Percentiles rank a stretch among this genome's conserved stretches.
phyloP scores from a whole-genome alignment of 92 coral and sea anemone species.

The Epizoanthus scotinus region DNA sequence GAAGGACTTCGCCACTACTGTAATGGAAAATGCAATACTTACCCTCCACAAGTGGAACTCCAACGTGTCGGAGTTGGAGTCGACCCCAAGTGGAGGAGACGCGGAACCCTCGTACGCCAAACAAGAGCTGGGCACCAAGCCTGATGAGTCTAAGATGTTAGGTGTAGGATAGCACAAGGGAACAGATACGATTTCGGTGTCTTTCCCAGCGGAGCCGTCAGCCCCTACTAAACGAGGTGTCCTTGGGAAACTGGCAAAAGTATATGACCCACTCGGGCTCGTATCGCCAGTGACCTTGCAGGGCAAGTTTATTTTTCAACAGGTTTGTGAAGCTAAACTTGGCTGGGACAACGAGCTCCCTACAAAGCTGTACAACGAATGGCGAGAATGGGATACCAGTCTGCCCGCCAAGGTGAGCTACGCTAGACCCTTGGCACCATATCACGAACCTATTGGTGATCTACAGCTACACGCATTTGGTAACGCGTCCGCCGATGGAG shows the following conservation, averaged over 20 bases:
- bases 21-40: too few relatives aligned
- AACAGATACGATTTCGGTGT: neutral
- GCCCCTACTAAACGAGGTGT: neutral
- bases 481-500: neutral
- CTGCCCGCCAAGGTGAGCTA: neutral
- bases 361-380: neutral
- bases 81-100: neutral
- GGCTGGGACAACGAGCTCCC: slow-evolving; percentile 4
- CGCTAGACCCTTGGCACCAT: neutral
- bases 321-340: neutral
- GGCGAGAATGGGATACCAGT: neutral
- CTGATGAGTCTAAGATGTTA: neutral
- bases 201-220: neutral
- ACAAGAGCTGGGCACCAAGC: neutral
- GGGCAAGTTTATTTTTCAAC: neutral
- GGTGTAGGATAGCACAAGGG: neutral
- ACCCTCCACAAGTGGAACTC: too few relatives aligned
- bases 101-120: neutral
- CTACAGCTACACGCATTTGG: neutral
- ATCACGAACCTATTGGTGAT: neutral
- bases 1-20: too few relatives aligned
- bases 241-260: neutral
- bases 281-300: neutral
- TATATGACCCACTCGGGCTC: neutral
- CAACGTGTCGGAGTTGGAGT: too few relatives aligned